phyloP scores from a whole-genome alignment of 2,113 vertebrate genomes.

The Glaucomys volans region DNA sequence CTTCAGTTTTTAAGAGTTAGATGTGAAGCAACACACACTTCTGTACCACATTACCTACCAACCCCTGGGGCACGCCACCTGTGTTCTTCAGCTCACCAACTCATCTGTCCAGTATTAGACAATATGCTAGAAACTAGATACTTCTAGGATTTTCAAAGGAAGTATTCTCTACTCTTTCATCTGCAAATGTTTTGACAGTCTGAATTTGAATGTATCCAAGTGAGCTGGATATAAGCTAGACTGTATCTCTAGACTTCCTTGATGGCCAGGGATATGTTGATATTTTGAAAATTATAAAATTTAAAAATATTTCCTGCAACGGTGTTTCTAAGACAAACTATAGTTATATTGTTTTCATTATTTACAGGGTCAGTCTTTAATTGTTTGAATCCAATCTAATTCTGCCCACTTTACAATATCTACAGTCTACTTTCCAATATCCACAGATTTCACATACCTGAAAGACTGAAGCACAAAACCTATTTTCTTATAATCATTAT shows the following conservation, averaged over 20 bases:
- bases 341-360: not conserved
- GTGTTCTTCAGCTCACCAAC: not conserved
- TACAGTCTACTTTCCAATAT: not conserved
- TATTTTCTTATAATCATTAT: not conserved
- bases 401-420: not conserved
- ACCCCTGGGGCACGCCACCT: not conserved
- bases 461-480: not conserved
- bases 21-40: not conserved
- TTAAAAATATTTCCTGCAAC: not conserved
- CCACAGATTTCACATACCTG: not conserved
- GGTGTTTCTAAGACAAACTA: not conserved
- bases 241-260: not conserved
- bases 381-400: not conserved
- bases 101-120: not conserved
- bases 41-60: not conserved
- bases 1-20: not conserved
- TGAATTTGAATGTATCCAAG: not conserved
- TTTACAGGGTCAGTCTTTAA: not conserved
- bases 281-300: constrained; percentile 26
- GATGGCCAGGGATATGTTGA: not conserved
- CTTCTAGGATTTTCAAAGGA: constrained; percentile 20
- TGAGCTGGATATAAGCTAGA: not conserved
- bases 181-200: not conserved
- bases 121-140: constrained; percentile 16
- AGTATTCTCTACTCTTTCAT: not conserved